These are phyloP conservation scores for Morone chrysops DNA, from an alignment of 2,113 vertebrate genomes.

Conservation along the genomic window DNA sequence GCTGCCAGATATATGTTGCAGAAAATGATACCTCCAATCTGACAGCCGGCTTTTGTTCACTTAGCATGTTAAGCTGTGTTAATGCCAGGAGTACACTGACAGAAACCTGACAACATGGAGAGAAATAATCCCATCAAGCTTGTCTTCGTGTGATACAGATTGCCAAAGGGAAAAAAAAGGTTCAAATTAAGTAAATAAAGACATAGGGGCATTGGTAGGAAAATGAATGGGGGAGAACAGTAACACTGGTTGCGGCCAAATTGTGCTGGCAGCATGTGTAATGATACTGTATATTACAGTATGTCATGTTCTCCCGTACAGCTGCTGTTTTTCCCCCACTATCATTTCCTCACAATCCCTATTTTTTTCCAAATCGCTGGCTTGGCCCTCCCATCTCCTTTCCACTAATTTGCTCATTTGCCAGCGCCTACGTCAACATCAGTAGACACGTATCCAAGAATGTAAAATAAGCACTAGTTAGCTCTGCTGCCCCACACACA, in stretches of 20 bases:
- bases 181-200: not conserved
- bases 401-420: constrained; percentile 42
- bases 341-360: constrained; percentile 36
- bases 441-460: constrained; percentile 26
- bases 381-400: constrained; percentile 40
- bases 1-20: constrained; percentile 30
- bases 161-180: not conserved
- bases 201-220: not conserved
- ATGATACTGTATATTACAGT: constrained; percentile 36
- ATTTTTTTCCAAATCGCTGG: constrained; percentile 17
- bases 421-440: constrained; percentile 40
- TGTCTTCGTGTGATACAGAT: constrained; percentile 3
- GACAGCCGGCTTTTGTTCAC: constrained; percentile 58
- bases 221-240: constrained; percentile 1
- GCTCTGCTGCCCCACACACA: constrained; percentile 19
- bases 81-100: constrained; percentile 49
- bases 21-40: constrained; percentile 44
- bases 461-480: constrained; percentile 23
- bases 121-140: constrained; percentile 42
- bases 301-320: constrained; percentile 40
- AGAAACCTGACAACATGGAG: constrained; percentile 40
- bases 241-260: constrained; percentile 8
- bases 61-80: constrained; percentile 52
- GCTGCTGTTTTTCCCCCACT: constrained; percentile 38
- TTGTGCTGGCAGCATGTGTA: constrained; percentile 30